Percentiles rank a stretch among this genome's conserved stretches.
Evolutionary conservation across 2,888 invertebrate genomes (phyloP).

Genomic region (Terebella lapidaria): DNA sequence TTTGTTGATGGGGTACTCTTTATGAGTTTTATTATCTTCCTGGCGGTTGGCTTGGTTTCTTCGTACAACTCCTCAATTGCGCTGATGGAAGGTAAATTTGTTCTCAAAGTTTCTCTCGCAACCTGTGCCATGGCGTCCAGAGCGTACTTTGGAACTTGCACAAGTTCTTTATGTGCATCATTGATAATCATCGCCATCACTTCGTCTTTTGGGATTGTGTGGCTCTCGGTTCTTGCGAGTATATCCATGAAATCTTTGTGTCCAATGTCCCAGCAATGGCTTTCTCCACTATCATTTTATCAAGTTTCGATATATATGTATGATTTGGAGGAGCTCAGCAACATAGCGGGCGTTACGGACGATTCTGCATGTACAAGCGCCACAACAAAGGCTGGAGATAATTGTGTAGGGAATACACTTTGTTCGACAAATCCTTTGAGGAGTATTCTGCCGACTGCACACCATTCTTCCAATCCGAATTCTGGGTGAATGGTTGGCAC

Average conservation of each 20-base stretch:
- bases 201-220: background rate
- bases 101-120: background rate
- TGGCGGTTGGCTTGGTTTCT: background rate
- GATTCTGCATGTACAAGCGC: background rate
- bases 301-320: background rate
- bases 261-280: background rate
- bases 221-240: background rate
- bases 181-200: background rate
- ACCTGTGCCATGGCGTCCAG: background rate
- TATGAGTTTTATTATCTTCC: background rate
- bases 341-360: background rate
- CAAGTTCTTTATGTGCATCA: background rate
- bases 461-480: background rate
- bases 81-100: background rate
- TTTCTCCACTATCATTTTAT: background rate
- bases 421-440: background rate
- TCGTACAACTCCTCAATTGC: background rate
- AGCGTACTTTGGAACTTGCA: background rate
- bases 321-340: background rate
- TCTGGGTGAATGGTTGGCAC: background rate
- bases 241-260: background rate
- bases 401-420: background rate
- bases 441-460: background rate
- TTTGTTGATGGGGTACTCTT: background rate
- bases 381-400: background rate